These are phyloP conservation scores for Steatocranus sp. DNA, from an alignment of 2,797 vertebrate genomes.

Conservation along the genomic window DNA sequence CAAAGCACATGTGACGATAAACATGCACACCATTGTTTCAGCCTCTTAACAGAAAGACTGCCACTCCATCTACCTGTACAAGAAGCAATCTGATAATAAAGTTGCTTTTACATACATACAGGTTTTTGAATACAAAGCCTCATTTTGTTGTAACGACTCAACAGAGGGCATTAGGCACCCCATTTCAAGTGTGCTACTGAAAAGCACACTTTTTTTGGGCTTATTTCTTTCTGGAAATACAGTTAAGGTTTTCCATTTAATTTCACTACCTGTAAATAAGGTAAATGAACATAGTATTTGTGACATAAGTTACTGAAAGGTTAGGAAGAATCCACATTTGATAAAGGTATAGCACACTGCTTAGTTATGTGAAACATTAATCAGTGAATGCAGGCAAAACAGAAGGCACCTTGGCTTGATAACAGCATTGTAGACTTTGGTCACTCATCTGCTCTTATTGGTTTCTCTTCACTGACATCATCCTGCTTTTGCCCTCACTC, in stretches of 20 bases:
- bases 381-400: background rate
- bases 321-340: background rate
- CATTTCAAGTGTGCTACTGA: background rate
- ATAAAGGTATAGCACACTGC: background rate
- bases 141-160: background rate
- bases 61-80: background rate
- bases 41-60: background rate
- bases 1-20: background rate
- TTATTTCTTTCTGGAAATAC: background rate
- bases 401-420: background rate
- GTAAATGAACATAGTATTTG: background rate
- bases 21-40: background rate
- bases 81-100: background rate
- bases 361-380: background rate
- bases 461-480: background rate
- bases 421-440: fast-evolving
- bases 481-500: background rate
- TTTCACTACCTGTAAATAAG: background rate
- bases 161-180: fast-evolving
- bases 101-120: background rate
- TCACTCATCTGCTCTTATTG: fast-evolving
- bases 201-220: background rate
- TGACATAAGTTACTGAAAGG: background rate
- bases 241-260: background rate
- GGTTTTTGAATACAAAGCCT: background rate